Base-by-base conservation (phyloP, 2,888 invertebrate genomes). In the Cynaeus angustus region DNA sequence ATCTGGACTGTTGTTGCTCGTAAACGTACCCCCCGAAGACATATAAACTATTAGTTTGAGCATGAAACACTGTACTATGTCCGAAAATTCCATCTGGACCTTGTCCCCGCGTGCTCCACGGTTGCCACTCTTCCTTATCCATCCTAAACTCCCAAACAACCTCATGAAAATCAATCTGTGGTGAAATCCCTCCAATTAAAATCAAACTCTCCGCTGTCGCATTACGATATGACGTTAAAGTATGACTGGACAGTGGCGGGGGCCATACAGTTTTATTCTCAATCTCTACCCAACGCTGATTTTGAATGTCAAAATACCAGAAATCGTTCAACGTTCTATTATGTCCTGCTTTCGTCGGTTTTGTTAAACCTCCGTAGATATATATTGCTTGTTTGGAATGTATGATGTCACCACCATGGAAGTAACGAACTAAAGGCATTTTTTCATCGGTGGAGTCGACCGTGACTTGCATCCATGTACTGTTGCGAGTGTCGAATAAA, bases 291-390 rank as follows among this genome's bases (percentile, higher is more conserved):
- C 94, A 94, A 48, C 93, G 88, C 77, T 94, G 94, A 82, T 94
- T 94, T 80, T 94, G 94, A 68, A 95, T 88, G 77, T 93, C 94
- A 81, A 97, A 98, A 79, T 94, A 94, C 97, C 97, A 98, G 82
- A 97, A 95, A 82, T 97, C 97, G 45, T 90, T 90, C 0, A 96
- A 87, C 1, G 96, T 91, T 88, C 79, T 90, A 89, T 52, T 88
- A 33, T 72, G 78, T 26, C 68, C 71, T 33, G 79, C 74, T 68
- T 83, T 84, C 3, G 77, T 73, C 45, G 79, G 81, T 74, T 81
- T 83, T 0, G 92, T 91, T 53, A 97, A 86, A 0, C 98, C 98
- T 0, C 98, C 97, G 79, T 92, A 96, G 16, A 98, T 92, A 81
- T 92, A 97, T 79, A 98, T 94, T 59, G 92, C 92, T 81, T 94